Conservation (phyloP, 2,113 vertebrate genomes). For the Ranitomeya imitator region DNA sequence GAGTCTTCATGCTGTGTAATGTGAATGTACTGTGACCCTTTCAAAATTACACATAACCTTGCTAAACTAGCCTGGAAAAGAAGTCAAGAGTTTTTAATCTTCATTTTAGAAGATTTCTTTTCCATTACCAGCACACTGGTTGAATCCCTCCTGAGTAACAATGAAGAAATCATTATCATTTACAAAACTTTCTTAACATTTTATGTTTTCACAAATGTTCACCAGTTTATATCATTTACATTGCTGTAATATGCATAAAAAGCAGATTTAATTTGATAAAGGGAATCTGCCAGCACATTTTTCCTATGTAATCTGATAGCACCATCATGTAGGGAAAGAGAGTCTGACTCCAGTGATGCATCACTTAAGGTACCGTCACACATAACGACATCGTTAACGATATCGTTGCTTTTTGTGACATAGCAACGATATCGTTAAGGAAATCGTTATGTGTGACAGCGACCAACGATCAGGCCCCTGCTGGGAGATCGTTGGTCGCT, state of each 20-base stretch:
- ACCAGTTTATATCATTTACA: neutral
- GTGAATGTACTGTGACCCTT: slow-evolving; percentile 41
- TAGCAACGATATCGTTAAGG: no score
- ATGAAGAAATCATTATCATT: neutral
- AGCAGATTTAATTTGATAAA: no score
- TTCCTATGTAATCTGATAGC: no score
- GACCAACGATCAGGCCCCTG: no score
- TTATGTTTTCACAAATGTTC: neutral
- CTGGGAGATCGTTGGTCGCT: no score
- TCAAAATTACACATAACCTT: slow-evolving; percentile 40
- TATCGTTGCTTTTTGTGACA: no score
- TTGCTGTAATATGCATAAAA: neutral
- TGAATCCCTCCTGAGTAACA: neutral
- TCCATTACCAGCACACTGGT: neutral
- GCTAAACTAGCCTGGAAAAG: slow-evolving; percentile 8
- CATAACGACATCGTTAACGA: no score
- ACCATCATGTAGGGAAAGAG: no score
- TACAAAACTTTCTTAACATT: neutral
- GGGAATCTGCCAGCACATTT: no score
- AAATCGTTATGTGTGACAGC: no score
- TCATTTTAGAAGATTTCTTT: slow-evolving; percentile 25
- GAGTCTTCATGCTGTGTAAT: slow-evolving; percentile 40
- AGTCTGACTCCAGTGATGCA: no score
- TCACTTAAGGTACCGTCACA: no score
- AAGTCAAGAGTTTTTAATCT: slow-evolving; percentile 22